Base-by-base conservation (phyloP, 2,888 invertebrate genomes). In the Drosophila stalkeri region DNA sequence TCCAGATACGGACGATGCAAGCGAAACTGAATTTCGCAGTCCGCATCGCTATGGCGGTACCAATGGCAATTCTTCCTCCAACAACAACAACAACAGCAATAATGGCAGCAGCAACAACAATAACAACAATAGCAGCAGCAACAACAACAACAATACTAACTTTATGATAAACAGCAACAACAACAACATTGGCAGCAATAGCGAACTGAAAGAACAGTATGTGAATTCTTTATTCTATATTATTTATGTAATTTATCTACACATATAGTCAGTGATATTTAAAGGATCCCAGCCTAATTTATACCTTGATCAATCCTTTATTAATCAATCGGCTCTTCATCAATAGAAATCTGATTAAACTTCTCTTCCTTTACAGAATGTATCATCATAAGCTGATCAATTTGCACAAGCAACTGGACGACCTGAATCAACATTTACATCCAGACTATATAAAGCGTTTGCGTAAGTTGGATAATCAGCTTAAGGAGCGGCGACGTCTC, bases 1-100 rank as follows among this genome's bases (percentile, higher is more conserved):
- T 74, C 33, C 86, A 96, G 98, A 98, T 92, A 99, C 99, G 0
- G 99, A 98, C 93, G 99, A 99, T 94, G 98, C 98, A 0, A 98
- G 98, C 93, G 99, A 99, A 93, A 97, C 98, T n/a, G 98, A 98
- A 85, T 95, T 96, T 93, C 96, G 97, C 46, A 96, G 96, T 51
- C 91, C 88, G 11, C 81, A 80, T 64, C 89, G 90, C 14, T 88
- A 77, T 72, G 88, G 81, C 7, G 85, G 77, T 67, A 88, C 77
- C n/a, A 88, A 88, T 46, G 86, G 88, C 44, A 86, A 77, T 31
- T 66, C 86, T 11, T 77, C 72, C 56, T 77, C 69, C 56, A 81
- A 75, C 62, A 62, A 66, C 65, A 62, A 66, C 65, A 78, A 79
- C 70, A 86, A 86, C 76, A 74, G 35, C 56, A 69, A 62, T 20